Evolutionary conservation across 1,140 invertebrate species (phyloP).

Genomic region (Hypsibius dujardini): DNA sequence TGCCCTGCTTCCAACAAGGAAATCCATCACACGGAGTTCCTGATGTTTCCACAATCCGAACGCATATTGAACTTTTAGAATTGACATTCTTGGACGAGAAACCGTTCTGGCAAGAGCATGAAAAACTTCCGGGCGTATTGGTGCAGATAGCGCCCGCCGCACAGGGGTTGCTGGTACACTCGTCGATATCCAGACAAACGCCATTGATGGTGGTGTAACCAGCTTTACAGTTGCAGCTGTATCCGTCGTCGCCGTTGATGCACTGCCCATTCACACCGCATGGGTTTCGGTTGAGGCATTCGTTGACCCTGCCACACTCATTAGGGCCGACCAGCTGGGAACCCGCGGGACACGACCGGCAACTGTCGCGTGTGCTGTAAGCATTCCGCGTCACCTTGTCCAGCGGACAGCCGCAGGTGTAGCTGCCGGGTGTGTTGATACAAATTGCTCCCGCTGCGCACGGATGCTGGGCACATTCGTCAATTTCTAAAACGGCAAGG

Average conservation of each 20-base stretch:
- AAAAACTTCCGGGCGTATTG: conserved; percentile 58
- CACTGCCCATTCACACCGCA: conserved; percentile 63
- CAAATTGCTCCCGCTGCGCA: conserved; percentile 64
- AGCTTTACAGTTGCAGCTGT: conserved; percentile 52
- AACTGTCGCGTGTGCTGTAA: not conserved
- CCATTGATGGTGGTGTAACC: conserved; percentile 40
- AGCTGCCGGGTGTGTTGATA: conserved; percentile 54
- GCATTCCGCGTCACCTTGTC: conserved; percentile 25
- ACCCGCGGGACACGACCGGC: not conserved
- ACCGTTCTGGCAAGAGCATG: conserved; percentile 57
- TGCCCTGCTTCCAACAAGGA: not conserved
- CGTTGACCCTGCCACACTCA: conserved; percentile 6
- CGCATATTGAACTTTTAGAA: conserved; percentile 24
- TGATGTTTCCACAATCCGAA: not conserved
- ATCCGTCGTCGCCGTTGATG: conserved; percentile 42
- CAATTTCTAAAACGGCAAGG: conserved; percentile 44
- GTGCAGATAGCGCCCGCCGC: conserved; percentile 55
- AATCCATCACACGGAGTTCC: conserved; percentile 4
- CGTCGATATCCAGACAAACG: conserved; percentile 45
- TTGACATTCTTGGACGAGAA: conserved; percentile 28
- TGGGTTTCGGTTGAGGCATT: conserved; percentile 31
- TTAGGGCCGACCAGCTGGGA: not conserved
- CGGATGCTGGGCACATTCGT: conserved; percentile 53
- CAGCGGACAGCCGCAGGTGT: conserved; percentile 57
- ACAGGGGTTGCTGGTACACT: conserved; percentile 55